Percentiles rank a stretch among this genome's conserved stretches.
Conservation (phyloP, 1,140 invertebrate genomes). For the Parasteatoda tepidariorum region DNA sequence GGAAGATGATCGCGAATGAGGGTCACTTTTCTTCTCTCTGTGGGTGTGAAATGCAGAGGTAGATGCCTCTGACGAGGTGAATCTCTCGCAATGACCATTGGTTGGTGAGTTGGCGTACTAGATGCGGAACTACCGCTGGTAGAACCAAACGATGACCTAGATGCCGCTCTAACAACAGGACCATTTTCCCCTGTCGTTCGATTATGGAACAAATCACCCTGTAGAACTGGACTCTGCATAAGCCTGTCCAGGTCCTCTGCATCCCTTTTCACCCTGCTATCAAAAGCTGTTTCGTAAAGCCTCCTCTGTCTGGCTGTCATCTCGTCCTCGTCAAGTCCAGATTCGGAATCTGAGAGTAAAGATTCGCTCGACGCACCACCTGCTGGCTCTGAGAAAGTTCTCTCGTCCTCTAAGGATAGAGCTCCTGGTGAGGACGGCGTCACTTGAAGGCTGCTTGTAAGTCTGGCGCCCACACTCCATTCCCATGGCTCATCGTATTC, state of each 20-base stretch:
- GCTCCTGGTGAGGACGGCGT: slow-evolving; percentile 18
- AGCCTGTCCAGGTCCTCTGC: slow-evolving; percentile 84
- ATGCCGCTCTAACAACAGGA: slow-evolving; percentile 29
- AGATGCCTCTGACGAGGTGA: slow-evolving; percentile 28
- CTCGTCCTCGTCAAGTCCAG: slow-evolving; percentile 45
- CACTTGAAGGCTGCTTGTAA: slow-evolving; percentile 53
- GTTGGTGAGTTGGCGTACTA: slow-evolving; percentile 52
- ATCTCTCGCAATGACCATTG: slow-evolving; percentile 28
- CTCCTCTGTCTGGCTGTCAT: slow-evolving; percentile 71
- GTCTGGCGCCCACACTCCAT: slow-evolving; percentile 50
- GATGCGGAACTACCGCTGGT: slow-evolving; percentile 41
- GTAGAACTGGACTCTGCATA: slow-evolving; percentile 81
- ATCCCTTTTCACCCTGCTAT: slow-evolving; percentile 83
- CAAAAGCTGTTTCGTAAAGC: slow-evolving; percentile 89
- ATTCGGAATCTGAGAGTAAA: slow-evolving; percentile 32
- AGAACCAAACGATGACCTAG: slow-evolving; percentile 49
- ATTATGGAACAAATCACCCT: slow-evolving; percentile 37
- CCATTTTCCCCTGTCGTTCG: neutral
- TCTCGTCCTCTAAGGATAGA: slow-evolving; percentile 37
- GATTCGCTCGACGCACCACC: slow-evolving; percentile 47
- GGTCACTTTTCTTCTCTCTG: slow-evolving; percentile 61
- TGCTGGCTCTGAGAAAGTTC: slow-evolving; percentile 12
- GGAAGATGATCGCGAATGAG: slow-evolving; percentile 54
- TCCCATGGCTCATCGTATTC: slow-evolving; percentile 61
- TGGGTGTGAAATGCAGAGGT: slow-evolving; percentile 45